These are phyloP conservation scores for Ispidina lecontei DNA, from an alignment of 2,797 vertebrate genomes.

Conservation along the genomic window DNA sequence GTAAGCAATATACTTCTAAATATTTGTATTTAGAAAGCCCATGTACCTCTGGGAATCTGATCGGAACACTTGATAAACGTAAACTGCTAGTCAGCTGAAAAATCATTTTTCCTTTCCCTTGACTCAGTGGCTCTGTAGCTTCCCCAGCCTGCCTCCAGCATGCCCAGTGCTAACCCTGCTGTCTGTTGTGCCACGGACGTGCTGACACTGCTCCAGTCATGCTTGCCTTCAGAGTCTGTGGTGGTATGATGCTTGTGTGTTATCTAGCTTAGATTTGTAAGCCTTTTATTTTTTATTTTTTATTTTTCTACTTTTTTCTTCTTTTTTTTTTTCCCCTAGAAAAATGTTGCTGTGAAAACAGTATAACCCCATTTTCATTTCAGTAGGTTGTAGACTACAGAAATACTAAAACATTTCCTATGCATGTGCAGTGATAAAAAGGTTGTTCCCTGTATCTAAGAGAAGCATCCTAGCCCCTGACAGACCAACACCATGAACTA, in stretches of 20 bases:
- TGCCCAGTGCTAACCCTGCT: not conserved
- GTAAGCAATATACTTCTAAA: no score
- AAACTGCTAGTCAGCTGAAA: not conserved
- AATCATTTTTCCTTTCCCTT: not conserved
- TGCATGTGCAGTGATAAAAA: not conserved
- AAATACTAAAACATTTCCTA: not conserved
- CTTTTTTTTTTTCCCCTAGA: not conserved
- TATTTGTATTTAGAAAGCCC: not conserved
- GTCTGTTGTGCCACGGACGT: not conserved
- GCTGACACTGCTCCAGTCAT: not conserved
- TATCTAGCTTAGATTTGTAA: not conserved
- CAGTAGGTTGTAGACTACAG: not conserved
- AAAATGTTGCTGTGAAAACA: not conserved
- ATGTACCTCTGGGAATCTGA: not conserved
- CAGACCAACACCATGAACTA: not conserved
- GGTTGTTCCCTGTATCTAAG: not conserved
- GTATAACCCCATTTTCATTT: not conserved
- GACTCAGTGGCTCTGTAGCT: not conserved
- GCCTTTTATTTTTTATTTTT: not conserved
- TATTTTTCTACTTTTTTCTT: no score
- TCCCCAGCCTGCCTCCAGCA: not conserved
- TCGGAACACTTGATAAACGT: not conserved
- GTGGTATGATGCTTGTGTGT: not conserved
- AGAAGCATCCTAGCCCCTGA: not conserved
- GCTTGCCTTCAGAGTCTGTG: not conserved